Percentiles rank a stretch among this genome's conserved stretches.
Evolutionary conservation across 2,888 invertebrate genomes (phyloP).

Genomic region (Amorpha juglandis): DNA sequence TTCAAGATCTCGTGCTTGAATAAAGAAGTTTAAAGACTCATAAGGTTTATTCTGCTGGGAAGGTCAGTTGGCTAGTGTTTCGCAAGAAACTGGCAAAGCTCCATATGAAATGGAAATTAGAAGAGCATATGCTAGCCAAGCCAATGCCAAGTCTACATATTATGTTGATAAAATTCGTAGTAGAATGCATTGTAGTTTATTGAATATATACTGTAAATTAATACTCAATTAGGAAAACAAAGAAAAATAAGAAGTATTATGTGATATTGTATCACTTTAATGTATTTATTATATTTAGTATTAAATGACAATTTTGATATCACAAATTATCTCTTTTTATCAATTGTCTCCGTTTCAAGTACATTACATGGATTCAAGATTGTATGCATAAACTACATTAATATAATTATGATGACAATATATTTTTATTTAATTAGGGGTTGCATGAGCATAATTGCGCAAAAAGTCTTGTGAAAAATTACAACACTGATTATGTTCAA

Average conservation of each 20-base stretch:
- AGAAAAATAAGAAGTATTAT: neutral
- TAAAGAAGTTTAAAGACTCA: neutral
- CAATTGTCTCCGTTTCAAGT: slow-evolving; percentile 7
- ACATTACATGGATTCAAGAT: neutral
- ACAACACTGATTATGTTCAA: neutral
- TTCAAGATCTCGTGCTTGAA: neutral
- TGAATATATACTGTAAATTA: neutral
- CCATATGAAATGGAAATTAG: slow-evolving; percentile 18
- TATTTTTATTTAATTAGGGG: too few relatives aligned
- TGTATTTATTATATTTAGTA: neutral
- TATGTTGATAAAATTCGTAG: too few relatives aligned
- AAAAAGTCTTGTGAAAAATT: neutral
- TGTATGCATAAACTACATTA: neutral
- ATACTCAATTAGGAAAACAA: neutral
- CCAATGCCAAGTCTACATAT: neutral
- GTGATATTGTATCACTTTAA: neutral
- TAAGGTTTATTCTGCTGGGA: slow-evolving; percentile 11
- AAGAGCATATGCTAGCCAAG: slow-evolving; percentile 5
- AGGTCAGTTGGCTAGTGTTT: slow-evolving; percentile 22
- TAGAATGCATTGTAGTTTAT: too few relatives aligned
- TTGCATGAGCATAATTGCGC: neutral
- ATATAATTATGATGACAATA: slow-evolving; percentile 2
- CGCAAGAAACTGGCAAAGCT: slow-evolving; percentile 19
- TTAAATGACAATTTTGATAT: neutral
- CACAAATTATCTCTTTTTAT: neutral